These are phyloP conservation scores for Apocrypta bakeri DNA, from an alignment of 1,140 invertebrate species.

Conservation along the genomic window DNA sequence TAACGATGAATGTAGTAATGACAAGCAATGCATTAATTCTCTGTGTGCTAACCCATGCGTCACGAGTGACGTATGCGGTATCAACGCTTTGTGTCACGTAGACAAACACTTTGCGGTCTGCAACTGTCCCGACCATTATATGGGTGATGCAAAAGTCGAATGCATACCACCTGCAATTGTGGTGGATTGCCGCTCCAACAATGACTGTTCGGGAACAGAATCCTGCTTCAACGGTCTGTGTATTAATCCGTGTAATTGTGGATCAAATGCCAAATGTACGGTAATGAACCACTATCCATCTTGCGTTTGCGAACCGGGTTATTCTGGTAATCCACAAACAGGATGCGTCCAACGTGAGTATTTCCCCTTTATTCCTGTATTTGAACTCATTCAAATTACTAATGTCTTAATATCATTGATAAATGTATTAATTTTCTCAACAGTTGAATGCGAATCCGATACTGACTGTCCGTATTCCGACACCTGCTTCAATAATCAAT, in stretches of 20 bases:
- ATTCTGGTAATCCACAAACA: slow-evolving; percentile 87
- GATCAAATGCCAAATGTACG: slow-evolving; percentile 85
- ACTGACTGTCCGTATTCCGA: slow-evolving; percentile 85
- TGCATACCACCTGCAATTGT: slow-evolving; percentile 82
- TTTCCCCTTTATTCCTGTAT: neutral
- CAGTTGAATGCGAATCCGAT: slow-evolving; percentile 87
- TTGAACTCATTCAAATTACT: neutral
- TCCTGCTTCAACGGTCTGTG: slow-evolving; percentile 87
- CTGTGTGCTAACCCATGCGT: slow-evolving; percentile 87
- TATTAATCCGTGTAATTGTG: slow-evolving; percentile 89
- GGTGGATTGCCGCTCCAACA: slow-evolving; percentile 83
- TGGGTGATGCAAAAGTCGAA: slow-evolving; percentile 82
- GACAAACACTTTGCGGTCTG: slow-evolving; percentile 85
- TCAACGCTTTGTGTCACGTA: slow-evolving; percentile 85
- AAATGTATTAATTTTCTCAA: slow-evolving; percentile 57
- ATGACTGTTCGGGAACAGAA: slow-evolving; percentile 85
- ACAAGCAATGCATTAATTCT: slow-evolving; percentile 84
- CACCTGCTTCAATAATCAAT: slow-evolving; percentile 88
- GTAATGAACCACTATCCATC: slow-evolving; percentile 88
- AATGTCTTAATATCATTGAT: neutral
- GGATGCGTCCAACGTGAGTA: slow-evolving; percentile 83
- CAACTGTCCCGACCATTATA: slow-evolving; percentile 84
- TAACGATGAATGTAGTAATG: slow-evolving; percentile 84
- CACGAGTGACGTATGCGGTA: slow-evolving; percentile 80
- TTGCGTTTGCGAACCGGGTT: slow-evolving; percentile 85